Percentiles rank a stretch among this genome's conserved stretches.
phyloP scores from a whole-genome alignment of 2,797 vertebrate genomes.

The Cynopterus sphinx region DNA sequence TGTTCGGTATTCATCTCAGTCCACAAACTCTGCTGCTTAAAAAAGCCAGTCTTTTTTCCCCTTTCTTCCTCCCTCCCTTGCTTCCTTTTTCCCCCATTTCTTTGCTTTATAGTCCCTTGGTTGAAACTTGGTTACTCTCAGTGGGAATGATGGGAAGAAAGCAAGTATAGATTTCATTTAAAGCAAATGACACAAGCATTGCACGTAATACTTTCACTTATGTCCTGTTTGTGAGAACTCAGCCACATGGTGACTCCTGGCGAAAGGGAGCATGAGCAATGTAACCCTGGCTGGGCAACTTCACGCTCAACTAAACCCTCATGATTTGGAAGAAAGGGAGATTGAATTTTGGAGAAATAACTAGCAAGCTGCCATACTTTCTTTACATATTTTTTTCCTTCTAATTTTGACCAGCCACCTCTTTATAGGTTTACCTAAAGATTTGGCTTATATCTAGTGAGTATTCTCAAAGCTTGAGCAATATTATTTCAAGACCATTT shows the following conservation, averaged over 20 bases:
- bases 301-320: neutral
- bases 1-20: neutral
- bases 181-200: neutral
- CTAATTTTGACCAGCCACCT: neutral
- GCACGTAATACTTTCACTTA: neutral
- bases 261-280: neutral
- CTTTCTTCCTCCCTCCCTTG: rapidly evolving
- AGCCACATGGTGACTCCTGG: neutral
- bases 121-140: neutral
- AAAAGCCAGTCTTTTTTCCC: neutral
- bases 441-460: neutral
- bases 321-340: neutral
- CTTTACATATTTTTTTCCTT: neutral
- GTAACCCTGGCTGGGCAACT: neutral
- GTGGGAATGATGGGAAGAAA: neutral
- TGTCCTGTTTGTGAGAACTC: neutral
- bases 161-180: neutral
- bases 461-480: neutral
- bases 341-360: neutral
- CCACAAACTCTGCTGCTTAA: neutral
- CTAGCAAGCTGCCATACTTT: neutral
- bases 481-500: neutral
- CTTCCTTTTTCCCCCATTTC: rapidly evolving
- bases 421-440: neutral
- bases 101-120: neutral